Evolutionary conservation across 2,888 invertebrate genomes (phyloP).

Genomic region (Halictus ligatus): DNA sequence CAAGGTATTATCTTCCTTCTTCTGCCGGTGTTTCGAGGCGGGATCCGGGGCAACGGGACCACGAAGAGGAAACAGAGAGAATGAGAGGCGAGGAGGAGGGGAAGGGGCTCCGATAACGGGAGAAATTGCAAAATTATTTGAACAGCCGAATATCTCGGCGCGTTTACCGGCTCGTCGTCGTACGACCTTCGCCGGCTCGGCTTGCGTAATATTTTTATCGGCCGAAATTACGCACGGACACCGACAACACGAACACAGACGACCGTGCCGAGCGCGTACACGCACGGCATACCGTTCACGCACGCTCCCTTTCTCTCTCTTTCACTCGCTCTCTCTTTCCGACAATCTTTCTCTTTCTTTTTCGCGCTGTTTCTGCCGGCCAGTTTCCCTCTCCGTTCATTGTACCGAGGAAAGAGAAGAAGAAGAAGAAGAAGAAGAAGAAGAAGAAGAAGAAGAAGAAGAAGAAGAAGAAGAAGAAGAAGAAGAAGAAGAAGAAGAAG

Average conservation of each 20-base stretch:
- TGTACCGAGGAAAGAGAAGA: slow-evolving; percentile 19
- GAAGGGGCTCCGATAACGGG: slow-evolving; percentile 45
- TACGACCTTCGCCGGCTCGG: slow-evolving; percentile 79
- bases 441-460: too few relatives aligned
- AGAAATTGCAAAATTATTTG: slow-evolving; percentile 62
- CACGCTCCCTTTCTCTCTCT: not conserved
- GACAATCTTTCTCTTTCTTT: not conserved
- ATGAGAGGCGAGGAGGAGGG: not conserved
- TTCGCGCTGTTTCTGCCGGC: not conserved
- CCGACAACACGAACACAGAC: slow-evolving; percentile 39
- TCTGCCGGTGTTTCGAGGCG: slow-evolving; percentile 2
- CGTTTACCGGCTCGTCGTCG: slow-evolving; percentile 57
- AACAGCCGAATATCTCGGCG: slow-evolving; percentile 45
- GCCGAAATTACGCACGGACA: slow-evolving; percentile 76
- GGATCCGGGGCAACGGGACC: not conserved
- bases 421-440: not conserved
- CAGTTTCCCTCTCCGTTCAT: slow-evolving; percentile 7
- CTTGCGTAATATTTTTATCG: slow-evolving; percentile 83
- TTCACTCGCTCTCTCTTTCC: too few relatives aligned
- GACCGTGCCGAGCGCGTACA: slow-evolving; percentile 1
- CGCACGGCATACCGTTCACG: slow-evolving; percentile 16
- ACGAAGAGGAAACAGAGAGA: not conserved
- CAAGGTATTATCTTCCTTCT: slow-evolving; percentile 66
- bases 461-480: not conserved
- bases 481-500: too few relatives aligned